Percentiles rank a stretch among this genome's conserved stretches.
phyloP scores from a whole-genome alignment of 2,113 vertebrate genomes.

The Artemisiospiza belli region DNA sequence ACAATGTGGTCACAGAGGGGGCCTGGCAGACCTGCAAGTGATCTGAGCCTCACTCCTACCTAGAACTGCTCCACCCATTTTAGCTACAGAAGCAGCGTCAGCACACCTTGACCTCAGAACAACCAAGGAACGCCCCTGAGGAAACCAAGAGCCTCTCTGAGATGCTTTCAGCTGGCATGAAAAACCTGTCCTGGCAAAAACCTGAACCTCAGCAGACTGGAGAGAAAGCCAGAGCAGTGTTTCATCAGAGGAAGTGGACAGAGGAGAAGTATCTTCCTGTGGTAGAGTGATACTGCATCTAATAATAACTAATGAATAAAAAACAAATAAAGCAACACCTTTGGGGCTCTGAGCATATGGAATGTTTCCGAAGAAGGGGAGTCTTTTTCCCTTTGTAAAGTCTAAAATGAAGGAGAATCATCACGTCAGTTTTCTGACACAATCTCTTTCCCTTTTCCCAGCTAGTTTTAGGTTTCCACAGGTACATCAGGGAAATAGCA shows the following conservation, averaged over 20 bases:
- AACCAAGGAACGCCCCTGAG: not conserved
- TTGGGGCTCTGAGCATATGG: slow-evolving; percentile 99
- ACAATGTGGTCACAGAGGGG: not conserved
- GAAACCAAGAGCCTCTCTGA: not conserved
- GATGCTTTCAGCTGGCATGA: not conserved
- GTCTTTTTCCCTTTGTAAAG: slow-evolving; percentile 99
- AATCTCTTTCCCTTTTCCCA: slow-evolving; percentile 53
- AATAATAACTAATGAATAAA: slow-evolving; percentile 51
- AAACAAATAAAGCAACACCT: slow-evolving; percentile 88
- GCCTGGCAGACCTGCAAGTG: not conserved
- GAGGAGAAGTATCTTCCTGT: slow-evolving; percentile 25
- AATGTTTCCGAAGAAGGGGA: slow-evolving; percentile 99
- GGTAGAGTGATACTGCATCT: slow-evolving; percentile 23
- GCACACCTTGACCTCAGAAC: not conserved
- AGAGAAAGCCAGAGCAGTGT: slow-evolving; percentile 39
- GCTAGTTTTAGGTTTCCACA: slow-evolving; percentile 27
- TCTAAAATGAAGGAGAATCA: slow-evolving; percentile 99
- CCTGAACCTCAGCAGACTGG: not conserved
- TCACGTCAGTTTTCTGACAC: slow-evolving; percentile 81
- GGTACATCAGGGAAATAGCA: slow-evolving; percentile 59
- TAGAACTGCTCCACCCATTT: not conserved
- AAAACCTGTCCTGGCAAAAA: not conserved
- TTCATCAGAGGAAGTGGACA: slow-evolving; percentile 33
- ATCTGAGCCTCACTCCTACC: not conserved
- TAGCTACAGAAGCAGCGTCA: not conserved